phyloP scores from a whole-genome alignment of 2,888 invertebrate species.

The Serripes groenlandicus region DNA sequence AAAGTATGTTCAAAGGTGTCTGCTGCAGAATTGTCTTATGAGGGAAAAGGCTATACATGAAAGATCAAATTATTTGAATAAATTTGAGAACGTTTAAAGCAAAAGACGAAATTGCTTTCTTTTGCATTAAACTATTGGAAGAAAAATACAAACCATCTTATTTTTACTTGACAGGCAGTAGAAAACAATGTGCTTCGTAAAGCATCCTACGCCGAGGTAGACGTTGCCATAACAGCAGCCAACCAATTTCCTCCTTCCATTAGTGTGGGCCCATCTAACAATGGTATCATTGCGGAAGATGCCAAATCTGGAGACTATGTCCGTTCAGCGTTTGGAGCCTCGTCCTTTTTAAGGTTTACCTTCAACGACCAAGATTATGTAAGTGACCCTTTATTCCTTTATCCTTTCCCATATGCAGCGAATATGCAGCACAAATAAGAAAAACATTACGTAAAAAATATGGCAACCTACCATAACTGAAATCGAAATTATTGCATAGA shows the following conservation, averaged over 20 bases:
- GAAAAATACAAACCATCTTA: no score
- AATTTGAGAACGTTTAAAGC: no score
- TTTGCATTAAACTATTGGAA: no score
- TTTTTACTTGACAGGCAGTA: background rate
- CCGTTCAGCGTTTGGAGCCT: conserved; percentile 3
- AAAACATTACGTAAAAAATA: background rate
- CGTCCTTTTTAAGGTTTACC: conserved; percentile 64
- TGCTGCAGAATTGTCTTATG: no score
- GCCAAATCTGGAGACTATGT: conserved; percentile 69
- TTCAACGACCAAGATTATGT: conserved; percentile 80
- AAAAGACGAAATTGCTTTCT: no score
- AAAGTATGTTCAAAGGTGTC: no score
- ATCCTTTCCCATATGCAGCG: background rate
- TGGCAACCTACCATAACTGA: background rate
- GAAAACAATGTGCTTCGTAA: conserved; percentile 64
- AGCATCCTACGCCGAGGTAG: conserved; percentile 71
- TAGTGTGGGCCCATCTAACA: conserved; percentile 49
- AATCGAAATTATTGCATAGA: background rate
- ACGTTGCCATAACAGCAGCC: conserved; percentile 68
- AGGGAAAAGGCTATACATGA: no score
- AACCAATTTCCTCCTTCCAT: conserved; percentile 75
- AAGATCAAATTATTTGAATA: no score
- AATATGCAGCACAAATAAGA: background rate
- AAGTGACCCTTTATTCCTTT: conserved; percentile 34
- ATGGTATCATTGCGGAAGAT: conserved; percentile 77